Base-by-base conservation (phyloP, 2,113 vertebrate genomes). In the Myrmophylax atrothorax region DNA sequence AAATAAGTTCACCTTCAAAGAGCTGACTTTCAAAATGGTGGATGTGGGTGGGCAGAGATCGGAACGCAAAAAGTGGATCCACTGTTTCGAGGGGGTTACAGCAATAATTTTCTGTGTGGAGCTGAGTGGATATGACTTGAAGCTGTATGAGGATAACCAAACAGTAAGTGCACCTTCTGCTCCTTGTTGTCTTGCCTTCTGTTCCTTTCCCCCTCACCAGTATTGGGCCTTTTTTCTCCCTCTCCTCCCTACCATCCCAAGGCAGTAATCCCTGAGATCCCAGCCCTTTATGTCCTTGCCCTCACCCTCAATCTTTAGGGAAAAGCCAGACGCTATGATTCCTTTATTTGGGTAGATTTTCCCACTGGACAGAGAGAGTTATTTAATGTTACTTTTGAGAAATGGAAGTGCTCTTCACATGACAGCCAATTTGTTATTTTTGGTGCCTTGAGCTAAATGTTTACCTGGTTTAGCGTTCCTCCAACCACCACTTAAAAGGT, bases 11-110 rank as follows among this genome's bases (percentile, higher is more conserved):
- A 99, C 99, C 96, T 99, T 99, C 98, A 99, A 99, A 98, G 99
- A 99, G 98, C 99, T 99, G 96, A 99, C 99, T 89, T 99, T 99
- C 98, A 99, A 99, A 98, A 99, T 99, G 99, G 99, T 99, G 84
- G 99, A 99, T 5, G 99, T 99, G 96, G 99, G 99, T 29, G 99
- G 99, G 35, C 99, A 99, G 97, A 98, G 99, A 62, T 99, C 99
- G 1, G 99, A 99, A 97, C 98, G 99, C 94, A 99, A 99, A 98
- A 99, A 99, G 96, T 99, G 99, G 99, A 99, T 99, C 98, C 99
- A 99, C 97, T 99, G 99, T 97, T 99, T 99, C 14, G 99, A 99
- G 97, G 99, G 99, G 18, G 99, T 99, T 94, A 99, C 99, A 40
- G 99, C 99, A 97, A 99, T 99, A 98, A 99, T 99, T 98, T 99